Evolutionary conservation across 2,888 invertebrate species (phyloP).

Genomic region (Trilocha varians): DNA sequence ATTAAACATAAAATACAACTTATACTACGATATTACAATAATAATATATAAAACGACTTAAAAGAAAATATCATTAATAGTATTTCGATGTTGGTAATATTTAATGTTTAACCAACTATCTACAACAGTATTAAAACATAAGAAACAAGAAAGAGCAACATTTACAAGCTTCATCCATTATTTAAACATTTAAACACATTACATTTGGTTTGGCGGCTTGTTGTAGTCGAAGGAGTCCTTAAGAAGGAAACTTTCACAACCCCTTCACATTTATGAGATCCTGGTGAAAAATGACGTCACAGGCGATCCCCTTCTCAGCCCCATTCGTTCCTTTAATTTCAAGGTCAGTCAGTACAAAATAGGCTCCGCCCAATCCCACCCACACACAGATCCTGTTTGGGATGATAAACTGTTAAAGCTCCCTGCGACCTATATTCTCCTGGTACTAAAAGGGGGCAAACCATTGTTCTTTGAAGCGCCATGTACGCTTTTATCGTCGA

Average conservation of each 20-base stretch:
- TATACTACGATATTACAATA: no score
- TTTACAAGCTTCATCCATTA: no score
- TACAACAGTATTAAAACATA: no score
- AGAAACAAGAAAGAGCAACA: no score
- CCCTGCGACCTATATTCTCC: conserved; percentile 50
- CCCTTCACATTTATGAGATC: neutral
- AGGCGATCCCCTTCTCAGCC: conserved; percentile 13
- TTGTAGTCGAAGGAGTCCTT: no score
- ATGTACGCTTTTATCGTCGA: conserved; percentile 59
- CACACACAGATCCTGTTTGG: conserved; percentile 36
- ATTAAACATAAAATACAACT: no score
- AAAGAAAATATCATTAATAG: no score
- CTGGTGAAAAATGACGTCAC: conserved; percentile 43
- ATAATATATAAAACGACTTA: no score
- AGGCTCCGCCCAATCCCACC: conserved; percentile 22
- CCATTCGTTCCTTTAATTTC: conserved; percentile 3
- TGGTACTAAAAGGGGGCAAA: conserved; percentile 73
- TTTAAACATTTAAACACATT: no score
- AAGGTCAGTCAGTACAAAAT: conserved; percentile 6
- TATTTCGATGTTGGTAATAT: no score
- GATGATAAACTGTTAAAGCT: conserved; percentile 31
- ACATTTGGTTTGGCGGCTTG: no score
- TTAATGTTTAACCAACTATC: no score
- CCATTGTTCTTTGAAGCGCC: conserved; percentile 75
- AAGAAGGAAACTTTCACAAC: neutral